A percentile compares a stretch with the other conserved stretches of the same genome.
These are phyloP conservation scores for Bhutanitis thaidina DNA, from an alignment of 2,888 invertebrate species.

Conservation along the genomic window DNA sequence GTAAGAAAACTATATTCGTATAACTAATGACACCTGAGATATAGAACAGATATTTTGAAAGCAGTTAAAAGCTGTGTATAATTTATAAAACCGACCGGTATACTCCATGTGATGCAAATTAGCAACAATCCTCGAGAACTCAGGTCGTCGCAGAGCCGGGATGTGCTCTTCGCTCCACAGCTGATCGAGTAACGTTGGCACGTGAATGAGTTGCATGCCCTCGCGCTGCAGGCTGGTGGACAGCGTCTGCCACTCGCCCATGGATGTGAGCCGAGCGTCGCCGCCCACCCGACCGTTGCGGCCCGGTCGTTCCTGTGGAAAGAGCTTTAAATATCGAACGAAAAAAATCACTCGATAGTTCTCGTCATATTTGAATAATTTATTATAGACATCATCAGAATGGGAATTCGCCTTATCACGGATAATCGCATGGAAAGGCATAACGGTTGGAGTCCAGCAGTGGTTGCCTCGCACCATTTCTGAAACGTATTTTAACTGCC, in stretches of 20 bases:
- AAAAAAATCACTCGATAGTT: too few relatives aligned
- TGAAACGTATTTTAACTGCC: too few relatives aligned
- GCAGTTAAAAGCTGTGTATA: neutral
- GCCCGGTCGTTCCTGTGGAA: constrained; percentile 46
- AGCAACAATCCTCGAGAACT: constrained; percentile 81
- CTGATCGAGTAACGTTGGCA: constrained; percentile 87
- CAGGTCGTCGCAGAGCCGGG: constrained; percentile 67
- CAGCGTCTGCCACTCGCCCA: constrained; percentile 83
- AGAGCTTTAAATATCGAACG: too few relatives aligned
- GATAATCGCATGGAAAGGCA: too few relatives aligned
- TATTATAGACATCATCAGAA: too few relatives aligned
- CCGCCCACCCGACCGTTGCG: constrained; percentile 83
- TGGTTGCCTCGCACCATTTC: too few relatives aligned
- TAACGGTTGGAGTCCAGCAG: too few relatives aligned
- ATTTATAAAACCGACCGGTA: constrained; percentile 70
- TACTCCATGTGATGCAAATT: constrained; percentile 80
- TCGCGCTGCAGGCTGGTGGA: constrained; percentile 74
- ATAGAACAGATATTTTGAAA: too few relatives aligned
- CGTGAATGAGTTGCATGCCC: constrained; percentile 75
- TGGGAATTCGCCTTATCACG: too few relatives aligned
- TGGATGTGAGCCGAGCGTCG: constrained; percentile 86
- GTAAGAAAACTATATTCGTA: too few relatives aligned
- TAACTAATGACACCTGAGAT: too few relatives aligned
- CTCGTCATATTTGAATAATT: too few relatives aligned
- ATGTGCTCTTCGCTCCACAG: constrained; percentile 84